Evolutionary conservation across 2,888 invertebrate genomes (phyloP).

Genomic region (Pelosia muscerda): DNA sequence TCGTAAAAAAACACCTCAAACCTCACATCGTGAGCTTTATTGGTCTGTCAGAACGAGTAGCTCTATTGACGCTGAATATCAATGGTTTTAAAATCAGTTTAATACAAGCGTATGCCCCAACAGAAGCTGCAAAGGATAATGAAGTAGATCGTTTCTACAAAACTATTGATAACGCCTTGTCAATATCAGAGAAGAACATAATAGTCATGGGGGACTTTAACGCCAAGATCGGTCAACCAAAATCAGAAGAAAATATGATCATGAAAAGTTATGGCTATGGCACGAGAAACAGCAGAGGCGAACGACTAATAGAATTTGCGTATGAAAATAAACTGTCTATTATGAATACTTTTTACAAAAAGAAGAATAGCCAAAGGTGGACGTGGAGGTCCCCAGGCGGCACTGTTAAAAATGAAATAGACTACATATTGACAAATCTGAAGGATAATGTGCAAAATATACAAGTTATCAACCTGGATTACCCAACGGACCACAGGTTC

Average conservation of each 20-base stretch:
- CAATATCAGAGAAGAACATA: slow-evolving; percentile 9
- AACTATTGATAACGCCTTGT: slow-evolving; percentile 4
- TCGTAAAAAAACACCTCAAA: slow-evolving; percentile 25
- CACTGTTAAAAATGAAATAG: slow-evolving; percentile 3
- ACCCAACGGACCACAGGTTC: slow-evolving; percentile 2
- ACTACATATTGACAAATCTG: neutral
- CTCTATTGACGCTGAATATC: slow-evolving; percentile 8
- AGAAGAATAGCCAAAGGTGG: slow-evolving; percentile 4
- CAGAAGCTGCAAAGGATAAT: slow-evolving; percentile 13
- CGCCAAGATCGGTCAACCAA: slow-evolving; percentile 15
- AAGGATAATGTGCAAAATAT: too few species aligned
- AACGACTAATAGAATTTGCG: neutral
- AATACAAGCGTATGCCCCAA: slow-evolving; percentile 21
- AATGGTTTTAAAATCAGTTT: neutral
- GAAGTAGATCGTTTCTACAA: slow-evolving; percentile 11
- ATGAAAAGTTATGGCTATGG: slow-evolving; percentile 15
- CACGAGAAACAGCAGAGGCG: slow-evolving; percentile 1
- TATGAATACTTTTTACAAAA: slow-evolving; percentile 7
- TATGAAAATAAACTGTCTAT: slow-evolving; percentile 7
- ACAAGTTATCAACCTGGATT: neutral
- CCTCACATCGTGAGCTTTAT: slow-evolving; percentile 14
- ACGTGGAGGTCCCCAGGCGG: neutral
- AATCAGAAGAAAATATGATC: slow-evolving; percentile 12
- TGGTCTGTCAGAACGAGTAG: slow-evolving; percentile 9
- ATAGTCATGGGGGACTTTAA: slow-evolving; percentile 22